Base-by-base conservation (phyloP, 2,113 vertebrate species). In the Cnemophilus loriae region DNA sequence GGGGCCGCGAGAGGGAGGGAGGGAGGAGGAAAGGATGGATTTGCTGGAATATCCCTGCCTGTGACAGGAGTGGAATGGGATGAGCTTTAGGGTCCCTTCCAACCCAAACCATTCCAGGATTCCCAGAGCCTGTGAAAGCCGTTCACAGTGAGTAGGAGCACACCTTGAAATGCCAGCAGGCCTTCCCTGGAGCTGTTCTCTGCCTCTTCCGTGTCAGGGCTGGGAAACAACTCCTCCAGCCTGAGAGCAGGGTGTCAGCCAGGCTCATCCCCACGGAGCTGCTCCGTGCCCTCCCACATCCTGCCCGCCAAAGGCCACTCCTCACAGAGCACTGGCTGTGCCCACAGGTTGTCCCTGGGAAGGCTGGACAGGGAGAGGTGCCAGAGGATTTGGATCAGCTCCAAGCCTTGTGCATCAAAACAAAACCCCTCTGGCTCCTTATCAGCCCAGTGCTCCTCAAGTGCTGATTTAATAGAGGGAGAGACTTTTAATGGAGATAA, bases 191-290 rank as follows among this genome's bases (percentile, higher is more conserved):
- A 52, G 64, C 18, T 5, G 3, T 5, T 30, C 55, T 20, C 16
- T 20, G n/a, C 64, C 21, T 10, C 2, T 4, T n/a, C 56, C 8
- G 0, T 1, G 2, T 1, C 49, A 3, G 39, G 37, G 18, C 56
- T 20, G 47, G 1, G 11, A 18, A 59, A 10, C 28, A 8, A 5
- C 41, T 59, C 41, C 3, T 27, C 30, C 11, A 3, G 42, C 7
- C n/a, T 59, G 17, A 41, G 69, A 23, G 85, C 0, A 8, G 33
- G 65, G 11, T 60, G 52, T 1, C 14, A 23, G 78, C 9, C 6
- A 21, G 47, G 37, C 67, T 4, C 7, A 0, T 13, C 39, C 32
- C 50, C 8, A 0, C 0, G 8, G 59, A 16, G n/a, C 69, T 28
- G 70, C 60, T 42, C 18, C 16, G 2, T 4, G 9, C 30, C 7